phyloP scores from a whole-genome alignment of 2,888 invertebrate genomes.

The Trachelus tabidus region DNA sequence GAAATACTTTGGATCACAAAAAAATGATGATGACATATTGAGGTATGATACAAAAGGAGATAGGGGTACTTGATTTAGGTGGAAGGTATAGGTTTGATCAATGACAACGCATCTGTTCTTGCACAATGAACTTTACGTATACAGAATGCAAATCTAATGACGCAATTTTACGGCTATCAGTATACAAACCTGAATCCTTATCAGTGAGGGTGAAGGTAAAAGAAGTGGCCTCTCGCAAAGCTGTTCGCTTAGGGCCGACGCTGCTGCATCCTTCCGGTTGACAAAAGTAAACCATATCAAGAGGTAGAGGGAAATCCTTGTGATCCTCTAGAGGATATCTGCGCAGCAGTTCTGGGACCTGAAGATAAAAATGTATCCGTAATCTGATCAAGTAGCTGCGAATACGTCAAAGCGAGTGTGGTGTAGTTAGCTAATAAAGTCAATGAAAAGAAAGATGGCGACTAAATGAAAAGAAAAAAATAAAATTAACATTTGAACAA shows the following conservation, averaged over 20 bases:
- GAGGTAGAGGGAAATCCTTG: constrained; percentile 95
- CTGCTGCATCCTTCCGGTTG: constrained; percentile 98
- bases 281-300: constrained; percentile 99
- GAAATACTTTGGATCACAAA: not conserved
- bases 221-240: constrained; percentile 90
- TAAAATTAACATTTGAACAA: not conserved
- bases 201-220: constrained; percentile 99
- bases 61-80: not conserved
- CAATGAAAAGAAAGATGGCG: not conserved
- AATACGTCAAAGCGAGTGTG: not conserved
- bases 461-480: not conserved
- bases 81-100: not conserved
- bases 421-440: not conserved
- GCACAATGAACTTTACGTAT: not conserved
- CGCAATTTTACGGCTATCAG: constrained; percentile 33
- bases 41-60: not conserved
- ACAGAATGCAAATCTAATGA: not conserved
- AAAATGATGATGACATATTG: not conserved
- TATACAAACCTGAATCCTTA: constrained; percentile 88
- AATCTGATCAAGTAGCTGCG: not conserved
- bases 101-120: not conserved
- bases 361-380: constrained; percentile 26
- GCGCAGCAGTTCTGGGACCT: constrained; percentile 94
- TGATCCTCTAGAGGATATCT: constrained; percentile 97
- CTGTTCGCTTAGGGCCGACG: constrained; percentile 87